Percentiles rank a stretch among this genome's conserved stretches.
phyloP scores from a whole-genome alignment of 1,140 invertebrate species.

The Bombus turneri region DNA sequence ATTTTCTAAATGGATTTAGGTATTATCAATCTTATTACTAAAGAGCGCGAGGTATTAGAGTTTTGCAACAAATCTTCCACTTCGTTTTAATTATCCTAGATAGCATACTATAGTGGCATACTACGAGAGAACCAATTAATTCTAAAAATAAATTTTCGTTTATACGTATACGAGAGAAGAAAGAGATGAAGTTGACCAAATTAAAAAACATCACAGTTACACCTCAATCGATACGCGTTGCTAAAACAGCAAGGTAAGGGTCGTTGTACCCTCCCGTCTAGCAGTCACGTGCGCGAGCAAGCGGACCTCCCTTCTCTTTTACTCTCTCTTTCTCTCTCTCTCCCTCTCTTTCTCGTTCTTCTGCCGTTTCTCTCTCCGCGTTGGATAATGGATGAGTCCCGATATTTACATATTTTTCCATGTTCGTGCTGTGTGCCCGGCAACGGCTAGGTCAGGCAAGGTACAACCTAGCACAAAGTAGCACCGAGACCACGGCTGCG shows the following conservation, averaged over 20 bases:
- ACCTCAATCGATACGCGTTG: constrained; percentile 59
- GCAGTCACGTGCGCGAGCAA: constrained; percentile 42
- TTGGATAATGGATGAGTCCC: constrained; percentile 72
- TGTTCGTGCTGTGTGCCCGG: constrained; percentile 69
- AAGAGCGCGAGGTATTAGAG: too few relatives aligned
- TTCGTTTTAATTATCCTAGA: too few relatives aligned
- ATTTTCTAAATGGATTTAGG: too few relatives aligned
- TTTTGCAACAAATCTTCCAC: too few relatives aligned
- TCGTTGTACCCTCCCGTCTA: constrained; percentile 64
- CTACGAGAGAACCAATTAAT: neutral
- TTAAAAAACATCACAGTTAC: constrained; percentile 3
- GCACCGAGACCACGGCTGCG: constrained; percentile 34
- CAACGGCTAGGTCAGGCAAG: constrained; percentile 71
- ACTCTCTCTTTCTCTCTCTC: constrained; percentile 21
- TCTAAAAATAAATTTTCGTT: neutral
- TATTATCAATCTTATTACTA: too few relatives aligned
- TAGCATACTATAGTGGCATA: too few relatives aligned
- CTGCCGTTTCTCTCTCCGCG: constrained; percentile 58
- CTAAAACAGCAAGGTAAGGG: constrained; percentile 58
- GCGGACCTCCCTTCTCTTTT: constrained; percentile 15
- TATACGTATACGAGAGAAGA: neutral
- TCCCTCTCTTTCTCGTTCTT: constrained; percentile 9
- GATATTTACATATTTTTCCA: constrained; percentile 78
- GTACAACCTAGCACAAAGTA: constrained; percentile 75
- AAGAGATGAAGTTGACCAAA: too few relatives aligned